These are phyloP conservation scores for Psylliodes chrysocephalus DNA, from an alignment of 2,888 invertebrate genomes.

Conservation along the genomic window DNA sequence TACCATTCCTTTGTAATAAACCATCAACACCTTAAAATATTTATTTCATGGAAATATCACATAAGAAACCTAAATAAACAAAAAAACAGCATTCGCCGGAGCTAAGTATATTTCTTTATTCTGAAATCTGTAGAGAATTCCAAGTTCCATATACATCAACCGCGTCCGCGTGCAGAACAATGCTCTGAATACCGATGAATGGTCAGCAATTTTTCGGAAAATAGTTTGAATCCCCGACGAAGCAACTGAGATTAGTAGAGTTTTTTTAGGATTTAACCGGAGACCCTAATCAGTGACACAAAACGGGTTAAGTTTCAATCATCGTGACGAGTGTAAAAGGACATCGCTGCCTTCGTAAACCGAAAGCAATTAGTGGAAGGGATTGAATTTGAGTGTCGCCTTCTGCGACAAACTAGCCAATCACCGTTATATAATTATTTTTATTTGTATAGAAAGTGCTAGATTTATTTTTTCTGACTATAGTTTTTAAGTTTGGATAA, in stretches of 20 bases:
- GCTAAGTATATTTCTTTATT: background rate
- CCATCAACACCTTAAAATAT: no score
- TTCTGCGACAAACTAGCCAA: background rate
- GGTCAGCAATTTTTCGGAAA: slow-evolving; percentile 29
- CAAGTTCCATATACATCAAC: no score
- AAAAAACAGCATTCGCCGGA: no score
- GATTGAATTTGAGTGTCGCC: background rate
- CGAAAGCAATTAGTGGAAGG: slow-evolving; percentile 15
- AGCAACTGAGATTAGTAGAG: slow-evolving; percentile 12
- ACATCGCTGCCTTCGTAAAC: slow-evolving; percentile 3
- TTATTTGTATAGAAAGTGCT: no score
- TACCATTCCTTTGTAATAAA: no score
- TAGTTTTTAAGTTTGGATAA: no score
- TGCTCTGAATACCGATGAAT: slow-evolving; percentile 25
- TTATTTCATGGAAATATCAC: no score
- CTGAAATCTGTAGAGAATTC: slow-evolving; percentile 15
- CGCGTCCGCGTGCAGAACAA: slow-evolving; percentile 2
- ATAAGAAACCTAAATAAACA: no score
- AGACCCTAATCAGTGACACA: slow-evolving; percentile 28
- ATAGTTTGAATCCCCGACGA: slow-evolving; percentile 24
- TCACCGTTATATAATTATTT: background rate
- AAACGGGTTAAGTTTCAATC: slow-evolving; percentile 25
- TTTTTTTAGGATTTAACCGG: slow-evolving; percentile 16
- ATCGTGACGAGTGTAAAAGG: slow-evolving; percentile 12
- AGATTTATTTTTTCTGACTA: no score